A percentile compares a stretch with the other conserved stretches of the same genome.
Conservation (phyloP, 2,113 vertebrate genomes). For the Cololabis saira region DNA sequence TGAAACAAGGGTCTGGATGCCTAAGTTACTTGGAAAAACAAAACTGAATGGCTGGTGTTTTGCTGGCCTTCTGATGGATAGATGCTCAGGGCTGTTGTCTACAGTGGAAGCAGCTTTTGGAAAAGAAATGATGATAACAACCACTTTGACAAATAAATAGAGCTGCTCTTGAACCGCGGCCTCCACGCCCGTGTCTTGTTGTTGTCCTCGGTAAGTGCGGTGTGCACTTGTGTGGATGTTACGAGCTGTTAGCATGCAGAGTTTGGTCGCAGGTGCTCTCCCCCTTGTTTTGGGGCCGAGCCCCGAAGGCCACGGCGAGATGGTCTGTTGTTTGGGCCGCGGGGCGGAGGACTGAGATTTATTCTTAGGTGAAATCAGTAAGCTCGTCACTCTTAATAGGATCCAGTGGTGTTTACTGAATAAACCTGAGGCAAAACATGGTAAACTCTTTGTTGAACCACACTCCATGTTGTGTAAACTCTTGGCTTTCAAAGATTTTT, state of each 20-base stretch:
- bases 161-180: slow-evolving; percentile 30
- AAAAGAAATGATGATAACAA: slow-evolving; percentile 34
- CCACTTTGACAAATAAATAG: slow-evolving; percentile 47
- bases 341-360: slow-evolving; percentile 49
- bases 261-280: slow-evolving; percentile 60
- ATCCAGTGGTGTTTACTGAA: slow-evolving; percentile 55
- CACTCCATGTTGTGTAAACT: slow-evolving; percentile 27
- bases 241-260: slow-evolving; percentile 43
- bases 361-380: slow-evolving; percentile 56
- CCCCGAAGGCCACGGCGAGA: slow-evolving; percentile 46
- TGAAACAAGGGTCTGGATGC: background rate
- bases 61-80: slow-evolving; percentile 15
- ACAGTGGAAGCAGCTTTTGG: slow-evolving; percentile 16
- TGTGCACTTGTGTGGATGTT: slow-evolving; percentile 26
- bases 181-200: slow-evolving; percentile 17
- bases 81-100: slow-evolving; percentile 11
- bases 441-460: slow-evolving; percentile 57
- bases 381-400: slow-evolving; percentile 61
- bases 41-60: background rate
- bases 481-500: slow-evolving; percentile 26
- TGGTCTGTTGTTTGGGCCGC: slow-evolving; percentile 58
- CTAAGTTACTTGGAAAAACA: slow-evolving; percentile 8
- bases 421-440: slow-evolving; percentile 49
- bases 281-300: slow-evolving; percentile 55
- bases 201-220: slow-evolving; percentile 31